These are phyloP conservation scores for Corythoichthys intestinalis DNA, from an alignment of 2,113 vertebrate genomes.

Conservation along the genomic window DNA sequence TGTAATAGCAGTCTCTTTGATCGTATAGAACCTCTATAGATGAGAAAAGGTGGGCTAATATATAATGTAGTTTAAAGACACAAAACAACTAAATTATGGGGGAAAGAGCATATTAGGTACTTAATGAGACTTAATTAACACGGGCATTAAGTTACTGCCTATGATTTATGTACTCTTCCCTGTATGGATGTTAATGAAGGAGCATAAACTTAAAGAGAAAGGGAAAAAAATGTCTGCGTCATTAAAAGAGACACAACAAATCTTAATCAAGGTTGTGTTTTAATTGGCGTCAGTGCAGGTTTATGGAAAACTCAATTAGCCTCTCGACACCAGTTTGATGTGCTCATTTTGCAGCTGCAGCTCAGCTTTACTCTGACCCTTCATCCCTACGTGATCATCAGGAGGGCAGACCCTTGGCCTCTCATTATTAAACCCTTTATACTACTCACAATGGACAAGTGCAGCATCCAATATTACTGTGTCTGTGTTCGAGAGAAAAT, in stretches of 20 bases:
- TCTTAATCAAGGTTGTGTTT: conserved; percentile 39
- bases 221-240: conserved; percentile 19
- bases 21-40: conserved; percentile 2
- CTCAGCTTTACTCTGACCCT: conserved; percentile 63
- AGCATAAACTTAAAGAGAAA: conserved; percentile 7
- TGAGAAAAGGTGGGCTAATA: background rate
- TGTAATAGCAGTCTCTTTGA: conserved; percentile 13
- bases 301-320: conserved; percentile 50
- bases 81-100: conserved; percentile 8
- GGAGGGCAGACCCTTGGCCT: conserved; percentile 53
- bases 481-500: background rate
- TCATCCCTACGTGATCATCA: conserved; percentile 41
- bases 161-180: conserved; percentile 43
- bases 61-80: conserved; percentile 7
- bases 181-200: conserved; percentile 42
- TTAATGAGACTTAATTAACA: conserved; percentile 28
- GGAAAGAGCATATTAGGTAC: conserved; percentile 3
- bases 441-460: conserved; percentile 36
- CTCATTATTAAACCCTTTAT: conserved; percentile 39
- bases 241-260: conserved; percentile 40
- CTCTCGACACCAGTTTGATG: conserved; percentile 58
- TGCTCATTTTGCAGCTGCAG: conserved; percentile 54
- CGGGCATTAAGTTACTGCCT: conserved; percentile 17
- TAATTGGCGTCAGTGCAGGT: conserved; percentile 61
- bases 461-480: background rate